Base-by-base conservation (phyloP, 2,888 invertebrate genomes). In the Nomada fabriciana region DNA sequence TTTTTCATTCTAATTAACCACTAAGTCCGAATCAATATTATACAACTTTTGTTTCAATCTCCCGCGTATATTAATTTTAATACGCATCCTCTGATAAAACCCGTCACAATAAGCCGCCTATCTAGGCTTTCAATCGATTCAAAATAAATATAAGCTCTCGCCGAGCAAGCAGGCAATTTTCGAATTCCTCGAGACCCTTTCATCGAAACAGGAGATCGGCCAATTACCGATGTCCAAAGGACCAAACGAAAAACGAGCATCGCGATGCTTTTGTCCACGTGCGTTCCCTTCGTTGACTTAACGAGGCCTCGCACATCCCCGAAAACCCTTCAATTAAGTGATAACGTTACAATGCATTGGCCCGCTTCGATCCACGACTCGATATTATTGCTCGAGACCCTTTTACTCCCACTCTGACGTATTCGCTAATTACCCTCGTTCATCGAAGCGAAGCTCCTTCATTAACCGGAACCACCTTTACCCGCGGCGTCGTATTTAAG, bases 401-500 rank as follows among this genome's bases (percentile, higher is more conserved):
- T 72, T 55, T 42, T 25, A 52, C n/a, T 20, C 55, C 68, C 55
- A n/a, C 0, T 36, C 20, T 77, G 76, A 23, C 81, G 68, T 75
- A 87, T 87, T 79, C 80, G 57, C 76, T 87, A 88, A 88, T 88
- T 88, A 88, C 73, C 78, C 67, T 60, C 82, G 69, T 80, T 80
- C 77, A 23, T 60, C 69, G 43, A 10, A 25, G 25, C 67, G 55
- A 73, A 69, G 71, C 77, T 57, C 78, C 74, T 78, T 82, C 78
- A 57, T 83, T 71, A 69, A 77, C 63, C 52, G 10, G 36, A 42
- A 20, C 47, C 43, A 57, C 60, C 75, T 73, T 75, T 47, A 13
- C 64, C 60, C 65, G 29, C 72, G 76, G 88, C 88, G 86, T 91
- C 87, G 77, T 83, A 84, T 88, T 53, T 86, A 86, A 87, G 86